Evolutionary conservation across 2,113 vertebrate genomes (phyloP).

Genomic region (Thalassarche chlororhynchos): DNA sequence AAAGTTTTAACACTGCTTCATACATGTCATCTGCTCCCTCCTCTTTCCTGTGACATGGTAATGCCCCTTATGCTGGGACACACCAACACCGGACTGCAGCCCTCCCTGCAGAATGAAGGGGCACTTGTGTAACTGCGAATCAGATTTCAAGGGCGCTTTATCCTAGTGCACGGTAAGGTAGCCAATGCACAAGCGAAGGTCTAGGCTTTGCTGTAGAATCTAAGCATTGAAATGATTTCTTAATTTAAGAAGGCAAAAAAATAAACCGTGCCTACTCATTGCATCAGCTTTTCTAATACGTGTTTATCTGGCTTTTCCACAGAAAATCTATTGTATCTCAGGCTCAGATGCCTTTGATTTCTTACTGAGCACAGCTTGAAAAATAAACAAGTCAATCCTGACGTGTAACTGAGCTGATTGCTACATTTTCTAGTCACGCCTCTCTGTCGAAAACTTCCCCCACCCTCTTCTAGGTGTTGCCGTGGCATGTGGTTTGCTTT

Average conservation of each 20-base stretch:
- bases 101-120: neutral
- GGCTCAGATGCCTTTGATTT: constrained; percentile 5
- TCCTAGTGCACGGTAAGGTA: neutral
- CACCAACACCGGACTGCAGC: accelerated
- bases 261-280: neutral
- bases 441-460: constrained; percentile 73
- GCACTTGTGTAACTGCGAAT: neutral
- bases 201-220: neutral
- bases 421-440: constrained; percentile 56
- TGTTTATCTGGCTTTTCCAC: neutral
- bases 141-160: neutral
- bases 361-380: neutral
- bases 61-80: neutral
- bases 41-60: neutral
- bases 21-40: neutral
- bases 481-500: constrained; percentile 59
- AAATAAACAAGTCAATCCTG: constrained; percentile 63
- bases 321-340: neutral
- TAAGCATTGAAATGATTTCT: neutral
- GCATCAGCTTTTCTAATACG: neutral
- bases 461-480: constrained; percentile 76
- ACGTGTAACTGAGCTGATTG: constrained; percentile 53
- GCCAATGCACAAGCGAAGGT: neutral
- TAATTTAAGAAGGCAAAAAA: neutral
- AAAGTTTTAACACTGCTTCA: neutral